These are phyloP conservation scores for Epinotia bilunana DNA, from an alignment of 2,888 invertebrate species.

Conservation along the genomic window DNA sequence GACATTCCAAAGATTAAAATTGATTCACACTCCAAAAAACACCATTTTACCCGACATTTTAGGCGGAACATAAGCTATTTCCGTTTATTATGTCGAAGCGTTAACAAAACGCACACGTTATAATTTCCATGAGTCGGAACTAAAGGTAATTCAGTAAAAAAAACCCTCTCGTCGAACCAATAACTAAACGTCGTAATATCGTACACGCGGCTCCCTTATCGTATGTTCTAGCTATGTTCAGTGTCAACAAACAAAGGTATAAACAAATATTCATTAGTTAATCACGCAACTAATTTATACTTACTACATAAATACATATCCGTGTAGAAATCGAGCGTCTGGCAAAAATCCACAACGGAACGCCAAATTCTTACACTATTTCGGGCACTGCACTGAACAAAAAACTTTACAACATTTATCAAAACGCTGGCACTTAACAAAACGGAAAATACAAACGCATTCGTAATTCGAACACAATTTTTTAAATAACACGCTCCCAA, in stretches of 20 bases:
- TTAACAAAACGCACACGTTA: no score
- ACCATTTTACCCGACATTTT: no score
- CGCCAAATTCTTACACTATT: conserved; percentile 34
- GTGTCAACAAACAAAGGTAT: conserved; percentile 9
- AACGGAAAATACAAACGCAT: neutral
- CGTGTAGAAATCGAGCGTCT: conserved; percentile 8
- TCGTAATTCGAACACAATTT: conserved; percentile 1
- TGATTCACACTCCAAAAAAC: no score
- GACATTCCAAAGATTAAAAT: no score
- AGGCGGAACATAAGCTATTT: no score
- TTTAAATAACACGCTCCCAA: neutral
- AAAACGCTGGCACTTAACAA: neutral
- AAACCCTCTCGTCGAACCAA: neutral
- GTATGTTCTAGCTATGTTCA: conserved; percentile 6
- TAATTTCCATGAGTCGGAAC: no score
- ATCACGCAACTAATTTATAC: conserved; percentile 7
- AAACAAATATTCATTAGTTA: neutral
- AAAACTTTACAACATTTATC: conserved; percentile 20
- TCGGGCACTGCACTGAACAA: conserved; percentile 23
- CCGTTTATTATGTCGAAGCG: no score
- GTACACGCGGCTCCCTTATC: conserved; percentile 14
- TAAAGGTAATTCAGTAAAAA: neutral
- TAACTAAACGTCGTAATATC: neutral
- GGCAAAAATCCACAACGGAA: conserved; percentile 37
- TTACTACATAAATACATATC: conserved; percentile 24